Base-by-base conservation (phyloP, 2,113 vertebrate species). In the Ptyas mucosa region DNA sequence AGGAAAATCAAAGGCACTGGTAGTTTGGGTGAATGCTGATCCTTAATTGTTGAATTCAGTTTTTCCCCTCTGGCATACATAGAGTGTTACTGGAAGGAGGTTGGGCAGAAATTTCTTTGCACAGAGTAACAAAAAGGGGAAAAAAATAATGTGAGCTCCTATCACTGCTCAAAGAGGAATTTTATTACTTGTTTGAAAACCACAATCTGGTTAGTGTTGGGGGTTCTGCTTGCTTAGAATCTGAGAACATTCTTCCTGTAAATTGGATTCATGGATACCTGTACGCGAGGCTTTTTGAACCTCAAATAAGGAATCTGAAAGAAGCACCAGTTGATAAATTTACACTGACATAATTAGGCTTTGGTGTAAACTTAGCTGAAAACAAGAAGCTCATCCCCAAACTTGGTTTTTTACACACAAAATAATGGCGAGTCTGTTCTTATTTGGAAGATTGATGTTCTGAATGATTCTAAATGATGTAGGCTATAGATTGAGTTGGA, bases 1-100 rank as follows among this genome's bases (percentile, higher is more conserved):
- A 95, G 94, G 93, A 92, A 92, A 88, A 88, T 75, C 87, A 1
- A 0, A 51, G 52, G 51, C 11, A 34, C 57, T n/a, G 64, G 86
- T 34, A 57, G 23, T 6, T 81, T 61, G 18, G 51, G 39, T 61
- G 39, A 26, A 23, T 24, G 39, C 54, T 2, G 11, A 54, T 55
- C 53, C 87, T 23, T 23, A 58, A 46, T 43, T 89, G 88, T 26
- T 43, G 88, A 23, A 21, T 55, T 43, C 34, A 23, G 3, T 57
- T 89, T 39, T 23, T 26, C 2, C 26, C 14, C 51, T 88, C 26
- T 88, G 14, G 15, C 24, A 87, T 52, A 51, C 39, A 58, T 23
- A 46, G 39, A 58, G 39, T 29, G 26, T 53, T 87, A 81, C 34
- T 87, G 51, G 26, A 29, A 87, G 88, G 24, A 11, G 24, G 23